A percentile compares a stretch with the other conserved stretches of the same genome.
These are phyloP conservation scores for Caenorhabditis angaria DNA, from an alignment of 2,888 invertebrate genomes.

Conservation along the genomic window DNA sequence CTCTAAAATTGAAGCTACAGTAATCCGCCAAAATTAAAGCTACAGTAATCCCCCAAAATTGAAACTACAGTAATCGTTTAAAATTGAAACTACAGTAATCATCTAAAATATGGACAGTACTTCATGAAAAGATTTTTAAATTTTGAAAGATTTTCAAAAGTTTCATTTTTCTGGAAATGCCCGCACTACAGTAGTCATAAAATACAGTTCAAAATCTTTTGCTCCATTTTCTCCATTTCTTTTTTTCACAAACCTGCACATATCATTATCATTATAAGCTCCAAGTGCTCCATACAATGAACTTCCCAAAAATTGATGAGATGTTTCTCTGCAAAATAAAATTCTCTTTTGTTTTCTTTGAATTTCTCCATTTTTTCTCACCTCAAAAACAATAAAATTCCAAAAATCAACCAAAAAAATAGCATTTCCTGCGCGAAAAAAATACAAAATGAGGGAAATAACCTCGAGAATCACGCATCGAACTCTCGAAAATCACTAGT, in stretches of 20 bases:
- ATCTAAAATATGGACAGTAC: too few relatives aligned
- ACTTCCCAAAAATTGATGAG: constrained; percentile 59
- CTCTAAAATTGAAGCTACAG: too few relatives aligned
- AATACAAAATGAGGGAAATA: background rate
- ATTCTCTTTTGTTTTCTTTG: background rate
- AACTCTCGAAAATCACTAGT: background rate
- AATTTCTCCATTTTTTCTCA: background rate
- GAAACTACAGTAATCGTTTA: too few relatives aligned
- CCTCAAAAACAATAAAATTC: background rate
- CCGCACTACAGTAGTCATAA: too few relatives aligned
- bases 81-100: too few relatives aligned
- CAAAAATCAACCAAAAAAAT: background rate
- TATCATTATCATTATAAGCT: constrained; percentile 68
- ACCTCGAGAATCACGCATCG: background rate
- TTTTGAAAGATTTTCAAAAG: too few relatives aligned
- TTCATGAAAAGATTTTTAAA: too few relatives aligned
- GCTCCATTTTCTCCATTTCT: too few relatives aligned
- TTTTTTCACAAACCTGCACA: constrained; percentile 59
- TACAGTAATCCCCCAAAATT: too few relatives aligned
- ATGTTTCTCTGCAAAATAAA: constrained; percentile 1
- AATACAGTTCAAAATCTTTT: too few relatives aligned
- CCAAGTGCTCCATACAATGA: constrained; percentile 64
- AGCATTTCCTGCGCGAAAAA: background rate
- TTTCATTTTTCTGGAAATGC: too few relatives aligned
- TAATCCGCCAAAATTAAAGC: too few relatives aligned